These are phyloP conservation scores for Hydrozoanthus tunicans DNA, from an alignment of 64 coral and sea anemone genomes.

Conservation along the genomic window DNA sequence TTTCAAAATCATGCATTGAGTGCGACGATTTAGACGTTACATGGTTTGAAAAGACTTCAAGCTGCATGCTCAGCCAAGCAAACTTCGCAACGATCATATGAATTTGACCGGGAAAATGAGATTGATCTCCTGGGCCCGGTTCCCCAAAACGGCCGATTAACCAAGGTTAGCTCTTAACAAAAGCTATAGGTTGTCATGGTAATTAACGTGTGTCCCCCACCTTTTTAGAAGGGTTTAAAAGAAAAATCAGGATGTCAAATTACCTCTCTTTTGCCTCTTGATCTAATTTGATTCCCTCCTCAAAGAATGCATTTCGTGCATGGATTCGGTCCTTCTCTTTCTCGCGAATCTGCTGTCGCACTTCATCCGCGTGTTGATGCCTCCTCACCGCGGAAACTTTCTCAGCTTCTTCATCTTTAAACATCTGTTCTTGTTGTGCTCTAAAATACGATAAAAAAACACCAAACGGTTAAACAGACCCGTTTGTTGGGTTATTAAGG, in stretches of 20 bases:
- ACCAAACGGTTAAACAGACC: neutral
- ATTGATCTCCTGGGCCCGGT: too few relatives aligned
- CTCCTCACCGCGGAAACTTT: constrained; percentile 59
- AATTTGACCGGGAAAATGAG: too few relatives aligned
- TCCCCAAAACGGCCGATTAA: too few relatives aligned
- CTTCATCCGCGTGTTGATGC: constrained; percentile 90
- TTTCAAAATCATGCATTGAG: too few relatives aligned
- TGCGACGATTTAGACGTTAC: too few relatives aligned
- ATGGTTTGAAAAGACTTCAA: too few relatives aligned
- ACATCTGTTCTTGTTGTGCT: constrained; percentile 87
- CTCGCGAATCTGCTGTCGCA: constrained; percentile 87
- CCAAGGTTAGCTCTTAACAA: too few relatives aligned
- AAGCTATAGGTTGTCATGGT: too few relatives aligned
- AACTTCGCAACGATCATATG: too few relatives aligned
- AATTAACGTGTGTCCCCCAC: too few relatives aligned
- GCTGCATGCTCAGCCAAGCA: too few relatives aligned
- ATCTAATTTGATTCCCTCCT: constrained; percentile 93
- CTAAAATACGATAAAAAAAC: constrained; percentile 22
- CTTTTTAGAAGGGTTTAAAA: neutral
- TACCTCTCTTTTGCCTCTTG: constrained; percentile 95
- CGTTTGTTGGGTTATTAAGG: neutral
- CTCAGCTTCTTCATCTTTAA: constrained; percentile 88
- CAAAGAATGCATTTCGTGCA: constrained; percentile 85
- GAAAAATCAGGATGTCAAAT: neutral
- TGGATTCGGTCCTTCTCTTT: constrained; percentile 92